These are phyloP conservation scores for Gymnothorax reevesii DNA, from an alignment of 2,797 vertebrate genomes.

Conservation along the genomic window DNA sequence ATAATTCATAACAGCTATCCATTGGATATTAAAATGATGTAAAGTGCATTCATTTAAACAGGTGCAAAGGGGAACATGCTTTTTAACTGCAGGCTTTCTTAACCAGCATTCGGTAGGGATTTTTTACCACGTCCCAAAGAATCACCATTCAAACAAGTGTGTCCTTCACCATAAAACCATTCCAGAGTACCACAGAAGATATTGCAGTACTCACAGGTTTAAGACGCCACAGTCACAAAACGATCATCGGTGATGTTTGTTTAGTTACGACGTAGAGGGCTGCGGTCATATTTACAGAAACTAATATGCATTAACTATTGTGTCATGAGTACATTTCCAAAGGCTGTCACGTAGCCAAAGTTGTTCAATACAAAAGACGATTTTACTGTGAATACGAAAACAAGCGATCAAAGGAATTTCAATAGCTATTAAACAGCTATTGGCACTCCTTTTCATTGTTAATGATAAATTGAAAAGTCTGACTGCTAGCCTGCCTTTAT, in stretches of 20 bases:
- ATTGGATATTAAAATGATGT: conserved; percentile 55
- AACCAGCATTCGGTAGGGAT: background rate
- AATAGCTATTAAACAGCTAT: background rate
- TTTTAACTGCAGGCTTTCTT: conserved; percentile 27
- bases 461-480: background rate
- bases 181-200: conserved; percentile 41
- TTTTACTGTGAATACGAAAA: background rate
- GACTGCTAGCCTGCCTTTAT: background rate
- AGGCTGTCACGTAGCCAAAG: background rate
- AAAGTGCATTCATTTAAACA: conserved; percentile 68
- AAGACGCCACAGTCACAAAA: conserved; percentile 43
- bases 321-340: background rate
- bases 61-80: conserved; percentile 45
- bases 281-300: conserved; percentile 18
- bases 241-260: conserved; percentile 36
- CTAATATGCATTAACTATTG: background rate
- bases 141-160: background rate
- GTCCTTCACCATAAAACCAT: background rate
- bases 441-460: background rate
- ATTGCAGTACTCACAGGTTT: conserved; percentile 48
- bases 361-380: background rate
- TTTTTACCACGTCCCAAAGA: background rate
- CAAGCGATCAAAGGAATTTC: background rate
- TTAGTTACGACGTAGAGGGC: conserved; percentile 4
- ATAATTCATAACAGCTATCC: conserved; percentile 32